phyloP scores from a whole-genome alignment of 2,888 invertebrate species.

The Plutella xylostella region DNA sequence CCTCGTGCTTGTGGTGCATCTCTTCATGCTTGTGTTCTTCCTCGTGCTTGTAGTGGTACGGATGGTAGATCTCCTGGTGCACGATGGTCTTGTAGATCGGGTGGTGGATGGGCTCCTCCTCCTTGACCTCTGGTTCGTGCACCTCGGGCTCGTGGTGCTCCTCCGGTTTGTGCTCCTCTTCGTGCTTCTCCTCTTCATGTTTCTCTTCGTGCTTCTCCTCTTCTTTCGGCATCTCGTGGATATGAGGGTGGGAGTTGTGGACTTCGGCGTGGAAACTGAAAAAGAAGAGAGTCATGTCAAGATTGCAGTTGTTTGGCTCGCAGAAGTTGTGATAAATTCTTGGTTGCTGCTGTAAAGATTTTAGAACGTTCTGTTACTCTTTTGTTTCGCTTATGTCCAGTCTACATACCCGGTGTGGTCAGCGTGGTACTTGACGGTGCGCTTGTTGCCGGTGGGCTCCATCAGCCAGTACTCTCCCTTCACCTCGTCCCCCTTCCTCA shows the following conservation, averaged over 20 bases:
- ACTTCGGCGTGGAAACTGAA: constrained; percentile 21
- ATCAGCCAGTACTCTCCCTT: constrained; percentile 64
- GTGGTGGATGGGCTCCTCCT: neutral
- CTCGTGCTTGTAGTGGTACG: constrained; percentile 8
- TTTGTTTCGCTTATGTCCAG: too few relatives aligned
- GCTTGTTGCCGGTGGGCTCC: constrained; percentile 63
- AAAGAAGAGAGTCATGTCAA: too few relatives aligned
- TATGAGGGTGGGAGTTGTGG: constrained; percentile 12
- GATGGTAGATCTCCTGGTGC: constrained; percentile 11
- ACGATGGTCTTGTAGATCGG: neutral
- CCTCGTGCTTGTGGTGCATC: neutral
- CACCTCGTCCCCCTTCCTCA: constrained; percentile 58
- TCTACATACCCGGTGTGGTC: constrained; percentile 63
- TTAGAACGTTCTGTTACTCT: too few relatives aligned
- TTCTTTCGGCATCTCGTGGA: neutral
- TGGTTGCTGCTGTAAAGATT: too few relatives aligned
- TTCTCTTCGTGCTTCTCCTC: neutral
- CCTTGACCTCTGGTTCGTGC: neutral
- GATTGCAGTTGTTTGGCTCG: too few relatives aligned
- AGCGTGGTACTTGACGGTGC: constrained; percentile 59
- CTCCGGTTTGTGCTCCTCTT: neutral
- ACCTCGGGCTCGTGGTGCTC: neutral
- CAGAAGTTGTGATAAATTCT: too few relatives aligned
- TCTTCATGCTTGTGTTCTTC: neutral
- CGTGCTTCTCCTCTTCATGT: neutral